phyloP scores from a whole-genome alignment of 2,888 invertebrate genomes.

The Lasioglossum vierecki region DNA sequence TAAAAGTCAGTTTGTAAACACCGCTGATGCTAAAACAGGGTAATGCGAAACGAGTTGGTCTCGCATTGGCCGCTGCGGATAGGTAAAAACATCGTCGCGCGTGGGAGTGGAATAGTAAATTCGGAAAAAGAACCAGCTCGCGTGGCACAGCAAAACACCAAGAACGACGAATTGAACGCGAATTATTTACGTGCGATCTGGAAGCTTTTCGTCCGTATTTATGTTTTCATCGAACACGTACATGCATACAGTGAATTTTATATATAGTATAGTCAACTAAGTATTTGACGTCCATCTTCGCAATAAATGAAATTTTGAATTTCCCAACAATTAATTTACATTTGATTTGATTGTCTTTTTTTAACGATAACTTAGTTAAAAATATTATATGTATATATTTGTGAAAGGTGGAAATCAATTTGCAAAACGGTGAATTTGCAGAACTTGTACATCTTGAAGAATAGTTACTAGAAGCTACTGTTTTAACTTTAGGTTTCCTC shows the following conservation, averaged over 20 bases:
- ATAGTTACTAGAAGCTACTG: neutral
- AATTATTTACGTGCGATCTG: neutral
- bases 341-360: too few relatives aligned
- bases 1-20: neutral
- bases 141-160: neutral
- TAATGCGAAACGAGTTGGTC: neutral
- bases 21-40: neutral
- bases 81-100: slow-evolving; percentile 32
- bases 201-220: neutral
- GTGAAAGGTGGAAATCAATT: too few relatives aligned
- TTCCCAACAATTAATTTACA: too few relatives aligned
- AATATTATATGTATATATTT: too few relatives aligned
- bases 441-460: too few relatives aligned
- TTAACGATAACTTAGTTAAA: too few relatives aligned
- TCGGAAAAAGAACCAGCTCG: slow-evolving; percentile 7
- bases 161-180: neutral
- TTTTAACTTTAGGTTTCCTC: neutral
- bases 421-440: too few relatives aligned
- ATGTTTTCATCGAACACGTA: too few relatives aligned
- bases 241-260: too few relatives aligned
- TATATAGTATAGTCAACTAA: too few relatives aligned
- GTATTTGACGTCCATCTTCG: too few relatives aligned
- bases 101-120: slow-evolving; percentile 41
- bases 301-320: too few relatives aligned
- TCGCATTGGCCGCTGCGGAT: slow-evolving; percentile 14